These are phyloP conservation scores for Meloe dianella DNA, from an alignment of 2,888 invertebrate genomes.

Conservation along the genomic window DNA sequence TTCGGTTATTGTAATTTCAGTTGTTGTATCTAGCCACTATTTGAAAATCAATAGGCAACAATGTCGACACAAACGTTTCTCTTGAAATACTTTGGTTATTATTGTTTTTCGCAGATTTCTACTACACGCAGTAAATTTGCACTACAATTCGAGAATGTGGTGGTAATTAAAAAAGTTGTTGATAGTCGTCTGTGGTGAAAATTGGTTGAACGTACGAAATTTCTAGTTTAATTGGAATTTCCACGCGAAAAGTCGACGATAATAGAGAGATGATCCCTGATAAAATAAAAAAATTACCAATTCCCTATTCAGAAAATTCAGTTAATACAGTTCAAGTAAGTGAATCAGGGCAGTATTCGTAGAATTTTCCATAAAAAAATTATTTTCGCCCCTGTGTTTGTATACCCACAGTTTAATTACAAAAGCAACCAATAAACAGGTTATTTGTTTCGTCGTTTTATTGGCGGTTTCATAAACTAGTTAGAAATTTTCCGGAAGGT, in stretches of 20 bases:
- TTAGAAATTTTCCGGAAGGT: not conserved
- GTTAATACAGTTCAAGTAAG: too few species aligned
- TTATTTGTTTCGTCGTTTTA: not conserved
- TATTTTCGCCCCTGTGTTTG: constrained; percentile 22
- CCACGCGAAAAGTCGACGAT: not conserved
- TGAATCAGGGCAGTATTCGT: too few species aligned
- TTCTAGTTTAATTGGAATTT: not conserved
- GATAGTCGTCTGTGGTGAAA: not conserved
- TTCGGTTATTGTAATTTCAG: too few species aligned
- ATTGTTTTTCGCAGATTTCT: too few species aligned
- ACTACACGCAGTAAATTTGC: too few species aligned
- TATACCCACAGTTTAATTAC: constrained; percentile 29
- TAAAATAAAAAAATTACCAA: not conserved
- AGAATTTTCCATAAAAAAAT: too few species aligned
- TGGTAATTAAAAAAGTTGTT: not conserved
- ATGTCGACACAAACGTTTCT: too few species aligned
- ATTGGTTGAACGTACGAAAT: not conserved
- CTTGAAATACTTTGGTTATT: too few species aligned
- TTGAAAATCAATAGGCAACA: too few species aligned
- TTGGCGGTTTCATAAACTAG: not conserved
- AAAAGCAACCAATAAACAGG: constrained; percentile 1
- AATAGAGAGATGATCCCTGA: not conserved
- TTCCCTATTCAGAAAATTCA: not conserved
- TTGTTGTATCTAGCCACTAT: too few species aligned
- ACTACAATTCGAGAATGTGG: not conserved